Percentiles rank a stretch among this genome's conserved stretches.
phyloP scores from a whole-genome alignment of 2,113 vertebrate genomes.

The Pogona vitticeps region DNA sequence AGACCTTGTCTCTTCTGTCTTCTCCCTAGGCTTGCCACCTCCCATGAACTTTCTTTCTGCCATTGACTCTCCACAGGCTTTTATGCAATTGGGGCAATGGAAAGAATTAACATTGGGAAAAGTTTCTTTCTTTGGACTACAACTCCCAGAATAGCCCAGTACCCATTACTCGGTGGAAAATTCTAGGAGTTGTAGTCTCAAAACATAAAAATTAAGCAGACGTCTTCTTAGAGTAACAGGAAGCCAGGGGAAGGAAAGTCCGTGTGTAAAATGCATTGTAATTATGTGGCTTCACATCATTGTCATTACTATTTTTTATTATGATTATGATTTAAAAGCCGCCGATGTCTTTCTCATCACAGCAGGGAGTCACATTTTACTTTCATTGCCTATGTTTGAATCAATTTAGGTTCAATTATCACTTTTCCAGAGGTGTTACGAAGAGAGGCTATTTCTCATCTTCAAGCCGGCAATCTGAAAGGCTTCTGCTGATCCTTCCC shows the following conservation, averaged over 20 bases:
- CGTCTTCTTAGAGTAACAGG: not conserved
- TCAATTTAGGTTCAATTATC: constrained; percentile 73
- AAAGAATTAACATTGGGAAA: no score
- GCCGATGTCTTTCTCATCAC: constrained; percentile 55
- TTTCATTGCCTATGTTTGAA: constrained; percentile 78
- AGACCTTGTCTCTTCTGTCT: not conserved
- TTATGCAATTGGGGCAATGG: not conserved
- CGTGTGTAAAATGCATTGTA: not conserved
- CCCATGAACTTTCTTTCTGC: not conserved
- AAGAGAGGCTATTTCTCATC: constrained; percentile 54
- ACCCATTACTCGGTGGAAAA: no score
- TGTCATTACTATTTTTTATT: constrained; percentile 60
- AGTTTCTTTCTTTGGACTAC: no score
- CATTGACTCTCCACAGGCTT: not conserved
- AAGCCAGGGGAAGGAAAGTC: accelerated
- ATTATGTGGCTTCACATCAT: constrained; percentile 50
- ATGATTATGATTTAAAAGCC: constrained; percentile 71
- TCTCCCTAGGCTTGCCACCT: not conserved
- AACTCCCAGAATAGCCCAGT: no score
- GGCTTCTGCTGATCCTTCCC: constrained; percentile 8
- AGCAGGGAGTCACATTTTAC: constrained; percentile 68
- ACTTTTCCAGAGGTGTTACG: constrained; percentile 72
- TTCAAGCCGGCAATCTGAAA: constrained; percentile 20
- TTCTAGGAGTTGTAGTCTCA: no score
- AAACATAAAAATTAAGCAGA: not conserved